Percentiles rank a stretch among this genome's conserved stretches.
These are phyloP conservation scores for Plutella xylostella DNA, from an alignment of 2,888 invertebrate species.

Conservation along the genomic window DNA sequence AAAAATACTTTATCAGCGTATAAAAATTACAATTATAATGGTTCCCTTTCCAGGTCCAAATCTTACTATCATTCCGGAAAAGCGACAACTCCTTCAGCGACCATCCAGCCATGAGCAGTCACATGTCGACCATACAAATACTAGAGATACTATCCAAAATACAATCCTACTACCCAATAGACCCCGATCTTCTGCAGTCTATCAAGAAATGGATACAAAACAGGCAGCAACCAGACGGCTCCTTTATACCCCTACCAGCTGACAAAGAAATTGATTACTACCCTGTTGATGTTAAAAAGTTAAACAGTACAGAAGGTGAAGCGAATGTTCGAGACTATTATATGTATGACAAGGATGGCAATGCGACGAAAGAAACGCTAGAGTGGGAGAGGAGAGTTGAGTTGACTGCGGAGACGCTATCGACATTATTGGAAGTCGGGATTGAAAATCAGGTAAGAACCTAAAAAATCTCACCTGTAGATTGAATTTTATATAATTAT, in stretches of 20 bases:
- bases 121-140: conserved; percentile 69
- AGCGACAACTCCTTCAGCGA: conserved; percentile 77
- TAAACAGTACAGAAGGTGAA: conserved; percentile 42
- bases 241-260: conserved; percentile 69
- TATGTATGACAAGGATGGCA: conserved; percentile 62
- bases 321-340: conserved; percentile 58
- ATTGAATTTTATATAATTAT: not conserved
- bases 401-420: conserved; percentile 73
- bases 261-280: conserved; percentile 69
- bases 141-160: conserved; percentile 72
- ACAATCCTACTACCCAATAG: conserved; percentile 72
- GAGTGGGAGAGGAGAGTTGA: conserved; percentile 69
- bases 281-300: conserved; percentile 46
- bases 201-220: conserved; percentile 73
- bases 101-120: conserved; percentile 73
- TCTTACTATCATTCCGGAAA: conserved; percentile 72
- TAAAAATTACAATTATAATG: too few species aligned
- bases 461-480: not conserved
- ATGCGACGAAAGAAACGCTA: conserved; percentile 57
- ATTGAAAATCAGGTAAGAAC: conserved; percentile 61
- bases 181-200: conserved; percentile 69
- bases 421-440: conserved; percentile 71
- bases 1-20: too few species aligned
- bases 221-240: conserved; percentile 71
- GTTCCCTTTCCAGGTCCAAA: conserved; percentile 71